A percentile compares a stretch with the other conserved stretches of the same genome.
Evolutionary conservation across 2,888 invertebrate species (phyloP).

Genomic region (Plusia festucae): DNA sequence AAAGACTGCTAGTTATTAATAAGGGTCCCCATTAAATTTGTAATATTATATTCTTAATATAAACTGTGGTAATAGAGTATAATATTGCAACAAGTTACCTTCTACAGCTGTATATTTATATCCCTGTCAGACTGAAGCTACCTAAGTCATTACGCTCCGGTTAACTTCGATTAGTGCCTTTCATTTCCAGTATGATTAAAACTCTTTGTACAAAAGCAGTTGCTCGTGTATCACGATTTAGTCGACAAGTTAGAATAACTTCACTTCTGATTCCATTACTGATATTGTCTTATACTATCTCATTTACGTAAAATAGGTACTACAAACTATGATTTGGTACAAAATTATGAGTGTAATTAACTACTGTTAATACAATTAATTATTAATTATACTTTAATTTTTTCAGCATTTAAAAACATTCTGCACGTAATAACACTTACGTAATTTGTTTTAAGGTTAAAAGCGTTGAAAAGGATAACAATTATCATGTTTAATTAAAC

Average conservation of each 20-base stretch:
- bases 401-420: too few species aligned
- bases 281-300: not conserved
- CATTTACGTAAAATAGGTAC: too few species aligned
- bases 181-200: constrained; percentile 63
- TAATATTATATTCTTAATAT: not conserved
- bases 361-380: too few species aligned
- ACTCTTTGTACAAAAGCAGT: constrained; percentile 53
- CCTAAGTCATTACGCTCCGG: constrained; percentile 50
- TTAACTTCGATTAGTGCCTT: constrained; percentile 71
- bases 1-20: too few species aligned
- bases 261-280: not conserved
- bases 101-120: constrained; percentile 6
- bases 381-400: too few species aligned
- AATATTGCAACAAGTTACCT: constrained; percentile 17
- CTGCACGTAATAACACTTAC: too few species aligned
- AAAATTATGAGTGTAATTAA: too few species aligned
- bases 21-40: too few species aligned
- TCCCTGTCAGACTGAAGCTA: constrained; percentile 40
- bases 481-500: not conserved
- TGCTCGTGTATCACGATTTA: not conserved
- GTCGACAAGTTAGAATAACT: not conserved
- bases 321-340: too few species aligned
- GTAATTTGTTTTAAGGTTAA: not conserved
- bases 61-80: constrained; percentile 9
- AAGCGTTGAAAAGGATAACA: not conserved